A percentile compares a stretch with the other conserved stretches of the same genome.
phyloP scores from a whole-genome alignment of 2,797 vertebrate genomes.

The Erethizon dorsatum region DNA sequence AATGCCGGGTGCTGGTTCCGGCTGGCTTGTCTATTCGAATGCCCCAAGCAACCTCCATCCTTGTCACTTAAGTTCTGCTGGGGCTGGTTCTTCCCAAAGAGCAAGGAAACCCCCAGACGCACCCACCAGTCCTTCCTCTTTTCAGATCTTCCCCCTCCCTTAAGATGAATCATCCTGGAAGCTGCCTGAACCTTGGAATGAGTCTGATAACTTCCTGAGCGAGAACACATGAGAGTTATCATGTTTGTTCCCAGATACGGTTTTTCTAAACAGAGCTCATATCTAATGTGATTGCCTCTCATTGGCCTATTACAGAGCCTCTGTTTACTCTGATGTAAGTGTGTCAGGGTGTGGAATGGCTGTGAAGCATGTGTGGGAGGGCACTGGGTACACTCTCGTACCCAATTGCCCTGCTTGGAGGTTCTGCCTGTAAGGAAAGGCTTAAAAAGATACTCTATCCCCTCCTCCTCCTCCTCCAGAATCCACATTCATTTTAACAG shows the following conservation, averaged over 20 bases:
- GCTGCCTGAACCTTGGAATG: conserved; percentile 78
- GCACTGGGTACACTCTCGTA: background rate
- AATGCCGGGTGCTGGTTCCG: background rate
- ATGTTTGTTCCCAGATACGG: conserved; percentile 81
- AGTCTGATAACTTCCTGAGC: conserved; percentile 84
- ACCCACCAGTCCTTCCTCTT: conserved; percentile 58
- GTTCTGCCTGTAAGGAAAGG: conserved; percentile 83
- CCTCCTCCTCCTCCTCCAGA: background rate
- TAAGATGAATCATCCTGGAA: conserved; percentile 66
- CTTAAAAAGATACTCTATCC: conserved; percentile 75
- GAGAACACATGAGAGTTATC: conserved; percentile 69
- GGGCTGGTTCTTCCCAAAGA: conserved; percentile 58
- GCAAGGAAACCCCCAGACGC: background rate
- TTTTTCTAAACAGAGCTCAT: conserved; percentile 84
- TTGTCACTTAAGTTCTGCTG: conserved; percentile 57
- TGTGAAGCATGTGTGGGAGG: background rate
- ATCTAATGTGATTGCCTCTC: conserved; percentile 70
- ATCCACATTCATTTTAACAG: conserved; percentile 86
- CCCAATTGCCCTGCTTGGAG: background rate
- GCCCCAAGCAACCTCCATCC: conserved; percentile 59
- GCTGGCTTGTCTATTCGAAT: background rate
- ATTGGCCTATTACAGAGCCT: conserved; percentile 63
- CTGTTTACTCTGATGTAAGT: conserved; percentile 74
- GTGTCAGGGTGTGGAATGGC: conserved; percentile 62
- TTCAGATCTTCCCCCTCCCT: conserved; percentile 7